These are phyloP conservation scores for rabbit (Oryctolagus cuniculus) DNA, from an alignment of 2,113 vertebrate species.

Conservation along the genomic window mOryCun1.1 NC_091435.1:21496001-21496500, in stretches of 20 bases:
- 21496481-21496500: no score
- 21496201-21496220: neutral
- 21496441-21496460: neutral
- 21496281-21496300: neutral
- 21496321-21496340: neutral
- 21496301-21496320: neutral
- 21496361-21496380: neutral
- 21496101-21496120: neutral
- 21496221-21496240: neutral
- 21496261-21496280: neutral
- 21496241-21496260: neutral
- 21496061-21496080: no score
- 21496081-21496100: no score
- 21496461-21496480: neutral
- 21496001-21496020: no score
- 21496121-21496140: neutral
- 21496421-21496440: neutral
- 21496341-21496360: neutral
- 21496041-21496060: no score
- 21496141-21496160: neutral
- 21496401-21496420: neutral
- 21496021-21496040: no score
- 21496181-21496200: neutral
- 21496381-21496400: neutral
- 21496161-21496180: neutral